Evolutionary conservation across 1,140 invertebrate genomes (phyloP).

Genomic region (Zelostemma sp.): DNA sequence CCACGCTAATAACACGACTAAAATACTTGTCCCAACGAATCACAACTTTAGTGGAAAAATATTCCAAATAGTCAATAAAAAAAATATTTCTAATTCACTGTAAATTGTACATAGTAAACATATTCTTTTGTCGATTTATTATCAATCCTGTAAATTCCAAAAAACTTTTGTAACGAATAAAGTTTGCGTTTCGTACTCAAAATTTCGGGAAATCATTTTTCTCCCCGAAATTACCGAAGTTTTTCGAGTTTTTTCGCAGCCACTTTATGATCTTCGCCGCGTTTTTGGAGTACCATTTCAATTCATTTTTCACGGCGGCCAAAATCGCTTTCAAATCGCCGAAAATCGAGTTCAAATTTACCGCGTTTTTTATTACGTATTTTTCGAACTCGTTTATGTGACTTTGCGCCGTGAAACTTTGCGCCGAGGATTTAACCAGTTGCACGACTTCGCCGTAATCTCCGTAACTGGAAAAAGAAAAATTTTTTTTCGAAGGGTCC

Average conservation of each 20-base stretch:
- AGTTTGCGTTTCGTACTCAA: not conserved
- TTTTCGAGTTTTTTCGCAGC: not conserved
- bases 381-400: not conserved
- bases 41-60: not conserved
- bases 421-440: too few species aligned
- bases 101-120: slow-evolving; percentile 35
- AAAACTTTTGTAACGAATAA: not conserved
- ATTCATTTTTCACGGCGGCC: not conserved
- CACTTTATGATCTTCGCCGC: not conserved
- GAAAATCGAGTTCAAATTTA: too few species aligned
- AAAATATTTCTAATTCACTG: slow-evolving; percentile 14
- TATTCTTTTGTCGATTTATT: slow-evolving; percentile 32
- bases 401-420: too few species aligned
- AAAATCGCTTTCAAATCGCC: too few species aligned
- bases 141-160: too few species aligned
- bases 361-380: not conserved
- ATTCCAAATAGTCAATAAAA: slow-evolving; percentile 14
- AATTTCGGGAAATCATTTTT: not conserved
- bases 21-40: slow-evolving; percentile 27
- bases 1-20: slow-evolving; percentile 21
- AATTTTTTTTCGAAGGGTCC: too few species aligned
- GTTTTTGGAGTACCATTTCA: not conserved
- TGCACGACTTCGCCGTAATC: too few species aligned
- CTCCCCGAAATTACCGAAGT: not conserved
- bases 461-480: too few species aligned